Evolutionary conservation across 2,888 invertebrate species (phyloP), one percentile per base, ranked within the genome.

Genomic region (Polydesmus complanatus): DNA sequence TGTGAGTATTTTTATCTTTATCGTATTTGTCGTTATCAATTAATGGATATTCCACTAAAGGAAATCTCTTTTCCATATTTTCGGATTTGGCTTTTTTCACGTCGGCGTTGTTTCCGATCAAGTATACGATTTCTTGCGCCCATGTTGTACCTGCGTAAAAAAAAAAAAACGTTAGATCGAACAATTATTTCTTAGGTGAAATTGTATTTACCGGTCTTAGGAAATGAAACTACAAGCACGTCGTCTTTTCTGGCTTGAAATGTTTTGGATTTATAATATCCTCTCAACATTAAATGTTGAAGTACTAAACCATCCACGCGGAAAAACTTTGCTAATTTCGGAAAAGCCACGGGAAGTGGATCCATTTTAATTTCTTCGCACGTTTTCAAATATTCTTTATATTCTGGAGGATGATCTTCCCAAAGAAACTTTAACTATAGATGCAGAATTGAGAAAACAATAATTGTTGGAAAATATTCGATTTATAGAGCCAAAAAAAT

Each of bases 171-270:
- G n/a, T n/a, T n/a, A n/a, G n/a, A n/a, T n/a, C n/a, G n/a, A n/a
- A n/a, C n/a, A n/a, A n/a, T n/a, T n/a, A n/a, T n/a, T n/a, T n/a
- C n/a, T n/a, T n/a, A n/a, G n/a, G n/a, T n/a, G 8, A 18, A 18
- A 18, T 27, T 2, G 14, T 18, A 8, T 37, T 56, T 48, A 56
- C 56, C 56, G 23, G 56, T 56, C 37, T 56, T 56, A 11, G 56
- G 56, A 48, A 56, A 56, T 2, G 56, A 56, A 21, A 56, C 56
- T 1, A 56, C 56, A 18, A 56, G 47, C n/a, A 56, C 23, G n/a
- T 56, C 56, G 47, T 22, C 47, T 27, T 47, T 56, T 56, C 56
- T 56, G 8, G 56, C 56, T 48, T 56, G 56, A 56, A 56, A 56
- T 23, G n/a, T 19, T n/a, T 25, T 37, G 23, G 47, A 47, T 22